Conservation (phyloP, 2,797 vertebrate species). For the Odontamblyopus rebecca region DNA sequence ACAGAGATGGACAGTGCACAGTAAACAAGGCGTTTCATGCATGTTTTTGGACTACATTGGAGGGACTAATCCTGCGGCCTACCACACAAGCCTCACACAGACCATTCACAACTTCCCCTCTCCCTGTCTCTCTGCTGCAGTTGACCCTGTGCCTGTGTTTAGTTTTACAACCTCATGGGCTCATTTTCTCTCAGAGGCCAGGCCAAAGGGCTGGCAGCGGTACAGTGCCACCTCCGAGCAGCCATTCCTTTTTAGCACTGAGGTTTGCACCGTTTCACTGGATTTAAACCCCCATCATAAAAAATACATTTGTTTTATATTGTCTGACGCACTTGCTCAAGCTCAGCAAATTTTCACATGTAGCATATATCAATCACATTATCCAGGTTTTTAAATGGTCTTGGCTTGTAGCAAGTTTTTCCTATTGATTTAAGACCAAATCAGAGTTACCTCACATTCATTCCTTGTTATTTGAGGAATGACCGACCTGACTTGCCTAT, state of each 20-base stretch:
- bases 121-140: slow-evolving; percentile 39
- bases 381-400: slow-evolving; percentile 5
- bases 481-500: not conserved
- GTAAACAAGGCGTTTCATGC: slow-evolving; percentile 44
- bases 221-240: slow-evolving; percentile 28
- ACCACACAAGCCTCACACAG: slow-evolving; percentile 37
- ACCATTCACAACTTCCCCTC: slow-evolving; percentile 52
- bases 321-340: slow-evolving; percentile 30
- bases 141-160: slow-evolving; percentile 55
- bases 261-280: slow-evolving; percentile 42
- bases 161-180: slow-evolving; percentile 54
- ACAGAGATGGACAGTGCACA: slow-evolving; percentile 17
- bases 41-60: slow-evolving; percentile 27
- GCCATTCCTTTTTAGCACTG: slow-evolving; percentile 14
- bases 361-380: slow-evolving; percentile 15
- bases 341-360: slow-evolving; percentile 38
- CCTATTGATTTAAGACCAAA: slow-evolving; percentile 19
- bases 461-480: slow-evolving; percentile 19
- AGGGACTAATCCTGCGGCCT: slow-evolving; percentile 55
- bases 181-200: slow-evolving; percentile 35
- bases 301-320: slow-evolving; percentile 41
- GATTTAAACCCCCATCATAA: slow-evolving; percentile 34
- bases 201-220: slow-evolving; percentile 18
- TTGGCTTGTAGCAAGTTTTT: slow-evolving; percentile 14
- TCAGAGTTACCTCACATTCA: slow-evolving; percentile 22